These are phyloP conservation scores for Oreochromis tanganicae DNA, from an alignment of 2,113 vertebrate species.

Conservation along the genomic window DNA sequence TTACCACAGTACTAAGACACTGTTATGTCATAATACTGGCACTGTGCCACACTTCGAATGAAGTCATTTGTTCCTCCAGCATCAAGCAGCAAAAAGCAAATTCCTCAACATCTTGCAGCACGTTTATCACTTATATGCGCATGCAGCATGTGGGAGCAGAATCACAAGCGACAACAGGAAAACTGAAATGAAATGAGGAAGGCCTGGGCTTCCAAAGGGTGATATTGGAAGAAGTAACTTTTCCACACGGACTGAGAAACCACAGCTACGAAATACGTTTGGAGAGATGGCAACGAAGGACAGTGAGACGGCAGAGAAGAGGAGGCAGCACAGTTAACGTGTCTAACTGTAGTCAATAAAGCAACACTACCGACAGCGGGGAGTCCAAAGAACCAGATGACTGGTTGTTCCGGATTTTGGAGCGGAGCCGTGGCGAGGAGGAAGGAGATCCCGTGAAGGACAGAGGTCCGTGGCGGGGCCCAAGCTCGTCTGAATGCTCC, in stretches of 20 bases:
- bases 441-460: slow-evolving; percentile 82
- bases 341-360: neutral
- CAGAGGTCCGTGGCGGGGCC: slow-evolving; percentile 75
- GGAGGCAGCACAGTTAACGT: neutral
- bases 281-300: neutral
- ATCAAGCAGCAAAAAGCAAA: neutral
- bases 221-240: neutral
- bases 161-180: neutral
- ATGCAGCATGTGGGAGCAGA: neutral
- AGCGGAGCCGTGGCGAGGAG: slow-evolving; percentile 81
- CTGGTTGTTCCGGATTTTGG: slow-evolving; percentile 78
- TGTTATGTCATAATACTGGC: neutral
- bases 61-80: neutral
- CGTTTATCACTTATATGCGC: neutral
- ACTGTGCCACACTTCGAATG: neutral
- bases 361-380: slow-evolving; percentile 75
- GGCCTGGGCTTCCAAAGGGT: neutral
- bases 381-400: slow-evolving; percentile 82
- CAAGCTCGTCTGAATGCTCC: slow-evolving; percentile 79
- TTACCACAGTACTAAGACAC: neutral
- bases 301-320: neutral
- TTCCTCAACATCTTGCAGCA: neutral
- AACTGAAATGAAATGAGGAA: neutral
- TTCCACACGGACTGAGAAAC: neutral
- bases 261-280: neutral